Percentiles rank a stretch among this genome's conserved stretches.
These are phyloP conservation scores for Mastacembelus armatus DNA, from an alignment of 2,797 vertebrate species.

Conservation along the genomic window DNA sequence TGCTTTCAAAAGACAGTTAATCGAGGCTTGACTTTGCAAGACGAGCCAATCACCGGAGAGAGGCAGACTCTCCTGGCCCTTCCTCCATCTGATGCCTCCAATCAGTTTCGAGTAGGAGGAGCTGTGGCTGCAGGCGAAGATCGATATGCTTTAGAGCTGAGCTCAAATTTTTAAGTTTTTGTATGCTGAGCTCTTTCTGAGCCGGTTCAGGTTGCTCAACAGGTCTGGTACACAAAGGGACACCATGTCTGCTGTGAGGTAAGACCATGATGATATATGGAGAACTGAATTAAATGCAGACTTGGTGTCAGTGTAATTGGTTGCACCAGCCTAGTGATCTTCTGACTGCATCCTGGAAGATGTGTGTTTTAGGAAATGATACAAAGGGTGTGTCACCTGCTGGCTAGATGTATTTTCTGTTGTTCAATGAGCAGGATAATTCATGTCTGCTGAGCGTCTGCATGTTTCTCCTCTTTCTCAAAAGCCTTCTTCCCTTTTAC, in stretches of 20 bases:
- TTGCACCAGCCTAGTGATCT: slow-evolving; percentile 47
- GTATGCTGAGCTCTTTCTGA: slow-evolving; percentile 54
- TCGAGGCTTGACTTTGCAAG: neutral
- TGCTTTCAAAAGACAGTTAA: neutral
- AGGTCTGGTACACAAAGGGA: slow-evolving; percentile 58
- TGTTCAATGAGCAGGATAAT: neutral
- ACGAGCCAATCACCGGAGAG: slow-evolving; percentile 58
- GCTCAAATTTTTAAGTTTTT: slow-evolving; percentile 70
- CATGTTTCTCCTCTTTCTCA: neutral
- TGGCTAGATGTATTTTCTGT: neutral
- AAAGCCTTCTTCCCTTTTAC: neutral
- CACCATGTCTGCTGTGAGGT: slow-evolving; percentile 82
- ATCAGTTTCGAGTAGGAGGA: slow-evolving; percentile 59
- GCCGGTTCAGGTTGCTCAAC: slow-evolving; percentile 62
- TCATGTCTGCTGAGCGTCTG: neutral
- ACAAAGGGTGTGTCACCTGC: slow-evolving; percentile 27
- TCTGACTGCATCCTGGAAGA: slow-evolving; percentile 24
- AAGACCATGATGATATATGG: slow-evolving; percentile 51
- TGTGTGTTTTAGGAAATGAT: slow-evolving; percentile 24
- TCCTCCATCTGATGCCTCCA: slow-evolving; percentile 58
- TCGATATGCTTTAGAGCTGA: slow-evolving; percentile 52
- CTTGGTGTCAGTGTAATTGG: slow-evolving; percentile 36
- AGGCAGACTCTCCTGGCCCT: slow-evolving; percentile 11
- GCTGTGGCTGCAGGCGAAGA: slow-evolving; percentile 49
- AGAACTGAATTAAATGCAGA: neutral